A percentile compares a stretch with the other conserved stretches of the same genome.
These are phyloP conservation scores for Copidosoma aretas DNA, from an alignment of 2,888 invertebrate genomes.

Conservation along the genomic window DNA sequence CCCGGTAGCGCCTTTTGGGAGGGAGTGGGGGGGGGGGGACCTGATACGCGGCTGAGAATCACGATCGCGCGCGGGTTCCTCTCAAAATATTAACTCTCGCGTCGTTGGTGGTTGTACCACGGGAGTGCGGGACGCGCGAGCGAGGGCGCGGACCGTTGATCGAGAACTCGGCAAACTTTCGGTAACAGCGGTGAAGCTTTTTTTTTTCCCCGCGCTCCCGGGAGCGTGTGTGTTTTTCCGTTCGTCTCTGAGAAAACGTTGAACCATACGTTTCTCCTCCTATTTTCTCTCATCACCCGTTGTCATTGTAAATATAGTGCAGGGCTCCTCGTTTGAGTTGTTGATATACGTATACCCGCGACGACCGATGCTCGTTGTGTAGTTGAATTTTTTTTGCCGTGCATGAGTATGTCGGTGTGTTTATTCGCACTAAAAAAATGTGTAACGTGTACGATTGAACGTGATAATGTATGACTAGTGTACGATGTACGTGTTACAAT, in stretches of 20 bases:
- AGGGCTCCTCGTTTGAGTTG: slow-evolving; percentile 25
- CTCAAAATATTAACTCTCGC: background rate
- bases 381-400: background rate
- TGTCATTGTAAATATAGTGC: slow-evolving; percentile 34
- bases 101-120: no score
- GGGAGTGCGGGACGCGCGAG: no score
- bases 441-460: background rate
- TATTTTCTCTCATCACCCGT: background rate
- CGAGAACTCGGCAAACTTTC: background rate
- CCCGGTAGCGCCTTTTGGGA: slow-evolving; percentile 2
- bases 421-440: background rate
- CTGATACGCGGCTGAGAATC: no score
- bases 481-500: slow-evolving; percentile 14
- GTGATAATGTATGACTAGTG: slow-evolving; percentile 8
- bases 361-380: slow-evolving; percentile 29
- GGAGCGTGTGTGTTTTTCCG: background rate
- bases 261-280: background rate
- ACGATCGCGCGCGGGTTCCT: background rate
- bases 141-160: no score
- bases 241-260: no score
- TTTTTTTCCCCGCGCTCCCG: background rate
- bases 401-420: background rate
- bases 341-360: no score
- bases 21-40: background rate
- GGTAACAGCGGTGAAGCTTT: background rate